Percentiles rank a stretch among this genome's conserved stretches.
These are phyloP conservation scores for Hippoglossus hippoglossus DNA, from an alignment of 2,797 vertebrate species.

Conservation along the genomic window DNA sequence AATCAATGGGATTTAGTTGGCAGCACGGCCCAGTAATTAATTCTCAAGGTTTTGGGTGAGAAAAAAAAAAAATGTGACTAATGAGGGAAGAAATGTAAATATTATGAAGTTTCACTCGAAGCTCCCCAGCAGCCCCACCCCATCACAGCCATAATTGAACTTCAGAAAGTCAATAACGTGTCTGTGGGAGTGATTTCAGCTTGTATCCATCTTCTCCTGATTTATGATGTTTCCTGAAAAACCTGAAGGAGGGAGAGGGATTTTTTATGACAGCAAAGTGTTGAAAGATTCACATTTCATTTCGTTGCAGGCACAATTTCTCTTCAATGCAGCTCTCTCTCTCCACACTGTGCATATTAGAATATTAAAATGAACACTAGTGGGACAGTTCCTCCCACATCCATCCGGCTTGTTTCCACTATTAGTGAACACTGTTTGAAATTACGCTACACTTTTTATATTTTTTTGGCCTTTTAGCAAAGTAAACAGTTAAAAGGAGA, in stretches of 20 bases:
- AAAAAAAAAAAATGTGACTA: constrained; percentile 66
- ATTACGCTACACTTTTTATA: constrained; percentile 13
- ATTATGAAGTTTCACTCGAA: constrained; percentile 56
- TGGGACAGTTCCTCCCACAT: background rate
- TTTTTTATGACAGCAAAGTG: background rate
- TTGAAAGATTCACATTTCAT: background rate
- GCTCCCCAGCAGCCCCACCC: background rate
- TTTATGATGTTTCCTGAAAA: constrained; percentile 27
- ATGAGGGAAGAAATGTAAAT: constrained; percentile 74
- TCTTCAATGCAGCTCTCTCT: background rate
- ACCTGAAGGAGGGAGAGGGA: background rate
- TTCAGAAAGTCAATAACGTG: constrained; percentile 54
- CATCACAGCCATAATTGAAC: constrained; percentile 55
- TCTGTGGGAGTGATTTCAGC: constrained; percentile 38
- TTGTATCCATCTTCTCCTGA: constrained; percentile 1
- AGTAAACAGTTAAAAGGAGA: constrained; percentile 60
- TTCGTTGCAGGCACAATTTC: background rate
- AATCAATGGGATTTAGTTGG: constrained; percentile 73
- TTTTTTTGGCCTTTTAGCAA: constrained; percentile 54
- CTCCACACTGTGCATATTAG: background rate
- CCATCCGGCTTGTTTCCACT: constrained; percentile 16
- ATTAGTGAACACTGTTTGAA: constrained; percentile 46
- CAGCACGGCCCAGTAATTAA: constrained; percentile 61
- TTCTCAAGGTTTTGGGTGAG: constrained; percentile 73
- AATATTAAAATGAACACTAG: constrained; percentile 11